A percentile compares a stretch with the other conserved stretches of the same genome.
These are phyloP conservation scores for Drosophila yakuba DNA, from an alignment of 1,140 invertebrate genomes.

Conservation along the genomic window DNA sequence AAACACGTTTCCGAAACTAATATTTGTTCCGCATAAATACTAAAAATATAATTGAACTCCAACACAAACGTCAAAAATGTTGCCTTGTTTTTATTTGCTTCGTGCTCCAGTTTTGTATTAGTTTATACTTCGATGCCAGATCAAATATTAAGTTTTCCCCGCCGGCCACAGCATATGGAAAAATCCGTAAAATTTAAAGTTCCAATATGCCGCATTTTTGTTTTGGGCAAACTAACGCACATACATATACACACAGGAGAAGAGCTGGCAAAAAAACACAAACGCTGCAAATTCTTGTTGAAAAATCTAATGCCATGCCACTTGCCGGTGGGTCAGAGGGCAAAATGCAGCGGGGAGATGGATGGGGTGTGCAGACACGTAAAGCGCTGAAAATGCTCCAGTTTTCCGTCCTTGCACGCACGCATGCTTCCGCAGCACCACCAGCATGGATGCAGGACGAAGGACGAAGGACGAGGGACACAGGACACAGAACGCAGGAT, in stretches of 20 bases:
- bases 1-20: not conserved
- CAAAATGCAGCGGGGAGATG: conserved; percentile 7
- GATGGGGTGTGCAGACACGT: conserved; percentile 47
- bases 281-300: conserved; percentile 73
- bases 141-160: not conserved
- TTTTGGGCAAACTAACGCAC: conserved; percentile 10
- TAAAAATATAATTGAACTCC: not conserved
- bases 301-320: conserved; percentile 77
- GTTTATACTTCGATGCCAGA: not conserved
- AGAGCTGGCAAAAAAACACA: conserved; percentile 60
- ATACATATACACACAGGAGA: not conserved
- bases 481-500: conserved; percentile 31
- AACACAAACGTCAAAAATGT: not conserved
- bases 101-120: not conserved
- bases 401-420: conserved; percentile 76
- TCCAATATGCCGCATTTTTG: conserved; percentile 1
- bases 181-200: conserved; percentile 8
- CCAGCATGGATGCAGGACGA: conserved; percentile 44
- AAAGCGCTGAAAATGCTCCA: conserved; percentile 64
- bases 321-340: conserved; percentile 26
- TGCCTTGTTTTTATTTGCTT: not conserved
- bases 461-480: conserved; percentile 39
- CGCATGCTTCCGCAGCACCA: conserved; percentile 66
- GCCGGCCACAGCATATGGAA: not conserved
- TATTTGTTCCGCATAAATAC: not conserved